Evolutionary conservation across 2,797 vertebrate species (phyloP), one percentile per base, ranked within the genome.

Genomic region (Lithobates pipiens): DNA sequence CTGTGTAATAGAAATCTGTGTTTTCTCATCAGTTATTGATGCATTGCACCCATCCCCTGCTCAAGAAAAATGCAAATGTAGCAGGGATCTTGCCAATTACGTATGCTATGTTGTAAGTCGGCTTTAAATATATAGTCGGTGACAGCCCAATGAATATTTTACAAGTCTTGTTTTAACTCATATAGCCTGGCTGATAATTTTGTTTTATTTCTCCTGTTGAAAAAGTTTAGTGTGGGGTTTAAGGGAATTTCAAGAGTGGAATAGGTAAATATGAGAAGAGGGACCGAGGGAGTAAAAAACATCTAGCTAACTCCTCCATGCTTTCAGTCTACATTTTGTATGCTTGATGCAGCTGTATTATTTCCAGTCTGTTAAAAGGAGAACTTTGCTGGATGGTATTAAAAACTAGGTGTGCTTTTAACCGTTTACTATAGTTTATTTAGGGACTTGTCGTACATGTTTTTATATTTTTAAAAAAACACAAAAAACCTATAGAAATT

Each of bases 121-220:
- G 46, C 42, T 70, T 69, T 81, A 42, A 81, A 86, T 76, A 81
- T 81, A 81, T 75, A 81, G 72, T 78, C 34, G 39, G 85, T 77
- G 79, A 82, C 85, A 86, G 74, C 57, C 10, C 32, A 63, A 86
- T 82, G 78, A 86, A 86, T 86, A 77, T 86, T 82, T 71, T 80
- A 86, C 44, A 76, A 76, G 78, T 27, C 85, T 86, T 86, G 85
- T 77, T 86, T n/a, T 42, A 82, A 77, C 67, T 67, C 71, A 73
- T 77, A 16, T 46, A 57, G 76, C 65, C 36, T 63, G 65, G 32
- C 34, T 77, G 73, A 73, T 86, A 72, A 82, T 85, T 76, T 76
- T n/a, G 32, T 80, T 70, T 81, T 86, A 18, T 82, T 82, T 80
- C 50, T 86, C 46, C 39, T 13, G 72, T 36, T 85, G 39, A 46